These are phyloP conservation scores for Scalopus aquaticus DNA, from an alignment of 2,113 vertebrate genomes.

Conservation along the genomic window DNA sequence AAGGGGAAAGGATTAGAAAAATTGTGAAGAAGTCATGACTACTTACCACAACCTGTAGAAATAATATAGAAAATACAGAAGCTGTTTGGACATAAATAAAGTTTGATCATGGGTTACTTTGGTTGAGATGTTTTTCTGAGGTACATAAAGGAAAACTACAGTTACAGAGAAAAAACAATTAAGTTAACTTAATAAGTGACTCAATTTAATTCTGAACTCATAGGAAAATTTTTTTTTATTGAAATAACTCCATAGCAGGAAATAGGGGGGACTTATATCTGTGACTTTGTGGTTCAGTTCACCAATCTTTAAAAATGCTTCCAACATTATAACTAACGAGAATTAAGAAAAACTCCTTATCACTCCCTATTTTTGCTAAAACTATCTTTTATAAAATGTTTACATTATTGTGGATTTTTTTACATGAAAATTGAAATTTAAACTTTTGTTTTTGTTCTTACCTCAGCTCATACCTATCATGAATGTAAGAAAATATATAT, in stretches of 20 bases:
- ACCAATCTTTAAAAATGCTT: neutral
- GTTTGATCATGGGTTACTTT: neutral
- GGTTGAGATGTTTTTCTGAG: neutral
- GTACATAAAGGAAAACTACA: neutral
- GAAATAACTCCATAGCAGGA: neutral
- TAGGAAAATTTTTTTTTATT: neutral
- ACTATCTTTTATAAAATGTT: neutral
- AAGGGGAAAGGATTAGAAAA: neutral
- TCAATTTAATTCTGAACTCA: neutral
- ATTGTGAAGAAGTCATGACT: neutral
- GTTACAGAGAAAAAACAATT: neutral
- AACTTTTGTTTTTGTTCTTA: neutral
- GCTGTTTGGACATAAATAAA: neutral
- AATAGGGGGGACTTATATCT: neutral
- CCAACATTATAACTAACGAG: neutral
- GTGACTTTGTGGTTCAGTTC: neutral
- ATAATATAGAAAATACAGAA: neutral
- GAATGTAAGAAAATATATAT: neutral
- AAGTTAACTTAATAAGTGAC: neutral
- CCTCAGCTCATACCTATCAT: neutral
- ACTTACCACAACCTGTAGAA: neutral
- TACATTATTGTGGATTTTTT: neutral
- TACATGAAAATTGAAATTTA: neutral
- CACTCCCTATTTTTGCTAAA: neutral
- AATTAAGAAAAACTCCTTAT: conserved; percentile 28